A percentile compares a stretch with the other conserved stretches of the same genome.
Evolutionary conservation across 1,140 invertebrate genomes (phyloP).

Genomic region (Panulirus ornatus): DNA sequence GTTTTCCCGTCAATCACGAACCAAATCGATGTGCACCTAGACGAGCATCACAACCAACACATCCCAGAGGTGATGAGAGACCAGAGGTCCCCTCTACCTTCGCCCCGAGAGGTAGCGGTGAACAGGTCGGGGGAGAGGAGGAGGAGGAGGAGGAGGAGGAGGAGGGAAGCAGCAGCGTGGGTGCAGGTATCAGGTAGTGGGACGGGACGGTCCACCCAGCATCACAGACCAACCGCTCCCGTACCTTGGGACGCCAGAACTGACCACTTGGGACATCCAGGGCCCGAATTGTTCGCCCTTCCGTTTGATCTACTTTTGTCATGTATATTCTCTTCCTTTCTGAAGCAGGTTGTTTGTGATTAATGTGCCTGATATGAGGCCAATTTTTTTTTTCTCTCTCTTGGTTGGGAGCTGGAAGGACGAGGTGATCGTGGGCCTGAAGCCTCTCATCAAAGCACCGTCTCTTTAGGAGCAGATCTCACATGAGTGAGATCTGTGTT

Average conservation of each 20-base stretch:
- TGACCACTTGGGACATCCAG: neutral
- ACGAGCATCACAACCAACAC: conserved; percentile 12
- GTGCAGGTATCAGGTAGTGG: conserved; percentile 10
- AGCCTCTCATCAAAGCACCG: too few relatives aligned
- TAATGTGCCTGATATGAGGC: neutral
- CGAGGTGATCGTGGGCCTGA: neutral
- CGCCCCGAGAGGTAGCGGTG: neutral
- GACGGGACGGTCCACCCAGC: neutral
- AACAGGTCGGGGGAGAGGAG: neutral
- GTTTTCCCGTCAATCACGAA: neutral
- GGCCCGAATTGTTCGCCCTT: neutral
- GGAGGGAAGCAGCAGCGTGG: neutral
- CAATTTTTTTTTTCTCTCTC: neutral
- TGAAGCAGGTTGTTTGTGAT: conserved; percentile 5
- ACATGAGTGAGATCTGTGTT: too few relatives aligned
- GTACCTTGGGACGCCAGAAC: neutral
- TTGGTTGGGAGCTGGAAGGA: neutral
- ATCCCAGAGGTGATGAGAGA: too few relatives aligned
- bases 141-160: neutral
- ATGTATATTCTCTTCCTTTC: conserved; percentile 19
- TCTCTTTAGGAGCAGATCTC: too few relatives aligned
- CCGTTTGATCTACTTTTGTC: conserved; percentile 30
- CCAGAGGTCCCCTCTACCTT: neutral
- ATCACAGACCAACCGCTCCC: neutral
- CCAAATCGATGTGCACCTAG: neutral